Percentiles rank a stretch among this genome's conserved stretches.
Evolutionary conservation across 2,797 vertebrate species (phyloP).

Genomic region (Crocodylus rhombifer): DNA sequence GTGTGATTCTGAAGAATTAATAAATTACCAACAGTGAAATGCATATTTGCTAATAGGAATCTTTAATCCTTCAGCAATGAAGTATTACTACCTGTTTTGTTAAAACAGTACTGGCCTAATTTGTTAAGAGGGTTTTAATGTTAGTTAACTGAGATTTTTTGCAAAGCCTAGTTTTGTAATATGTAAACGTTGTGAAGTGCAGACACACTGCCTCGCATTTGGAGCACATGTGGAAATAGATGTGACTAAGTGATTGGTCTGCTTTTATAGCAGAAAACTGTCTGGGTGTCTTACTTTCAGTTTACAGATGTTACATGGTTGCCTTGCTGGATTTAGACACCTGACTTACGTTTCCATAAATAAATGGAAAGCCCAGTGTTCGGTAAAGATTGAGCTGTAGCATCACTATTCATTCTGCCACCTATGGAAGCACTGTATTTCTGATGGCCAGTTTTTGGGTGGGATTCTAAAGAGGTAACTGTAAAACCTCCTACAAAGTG

Average conservation of each 20-base stretch:
- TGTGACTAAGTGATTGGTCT: background rate
- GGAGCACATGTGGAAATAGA: background rate
- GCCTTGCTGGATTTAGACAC: background rate
- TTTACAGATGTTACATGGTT: background rate
- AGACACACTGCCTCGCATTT: background rate
- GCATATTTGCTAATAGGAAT: background rate
- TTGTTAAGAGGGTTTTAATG: background rate
- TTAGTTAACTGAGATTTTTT: background rate
- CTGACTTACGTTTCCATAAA: background rate
- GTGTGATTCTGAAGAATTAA: background rate
- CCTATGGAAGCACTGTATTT: background rate
- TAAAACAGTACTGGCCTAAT: background rate
- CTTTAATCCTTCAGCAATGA: background rate
- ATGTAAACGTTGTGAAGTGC: background rate
- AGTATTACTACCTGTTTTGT: background rate
- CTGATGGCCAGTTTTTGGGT: background rate
- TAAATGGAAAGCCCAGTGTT: background rate
- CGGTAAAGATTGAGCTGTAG: background rate
- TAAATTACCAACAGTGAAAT: background rate
- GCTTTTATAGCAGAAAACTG: background rate
- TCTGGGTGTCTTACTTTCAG: background rate
- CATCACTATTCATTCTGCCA: background rate
- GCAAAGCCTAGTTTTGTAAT: background rate
- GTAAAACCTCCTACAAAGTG: background rate
- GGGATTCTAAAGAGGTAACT: too few species aligned